A percentile compares a stretch with the other conserved stretches of the same genome.
Evolutionary conservation across 2,888 invertebrate genomes (phyloP).

Genomic region (Lycophotia porphyrea): DNA sequence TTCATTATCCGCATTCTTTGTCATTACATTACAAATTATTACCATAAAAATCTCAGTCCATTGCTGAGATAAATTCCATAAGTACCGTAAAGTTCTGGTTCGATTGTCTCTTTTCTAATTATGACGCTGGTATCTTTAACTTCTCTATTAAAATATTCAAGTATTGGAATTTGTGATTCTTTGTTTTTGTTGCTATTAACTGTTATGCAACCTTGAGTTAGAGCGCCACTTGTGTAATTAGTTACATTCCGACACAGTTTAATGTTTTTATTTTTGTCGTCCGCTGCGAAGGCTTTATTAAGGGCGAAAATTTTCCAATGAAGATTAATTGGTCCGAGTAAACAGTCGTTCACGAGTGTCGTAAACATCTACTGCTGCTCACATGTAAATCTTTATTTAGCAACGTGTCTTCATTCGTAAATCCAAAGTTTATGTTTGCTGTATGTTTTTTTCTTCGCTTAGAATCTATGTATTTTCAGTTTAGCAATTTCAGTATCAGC

Average conservation of each 20-base stretch:
- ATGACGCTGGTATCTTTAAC: conserved; percentile 8
- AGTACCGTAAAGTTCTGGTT: neutral
- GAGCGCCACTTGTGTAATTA: conserved; percentile 61
- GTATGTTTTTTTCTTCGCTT: conserved; percentile 21
- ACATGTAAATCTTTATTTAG: conserved; percentile 52
- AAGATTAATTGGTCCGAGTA: conserved; percentile 75
- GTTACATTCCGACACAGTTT: conserved; percentile 61
- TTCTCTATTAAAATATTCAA: conserved; percentile 22
- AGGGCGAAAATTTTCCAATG: conserved; percentile 75
- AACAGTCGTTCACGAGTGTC: conserved; percentile 60
- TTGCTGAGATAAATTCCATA: conserved; percentile 42
- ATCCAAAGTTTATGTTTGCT: conserved; percentile 22
- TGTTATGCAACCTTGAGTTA: conserved; percentile 55
- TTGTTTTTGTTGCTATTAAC: conserved; percentile 44
- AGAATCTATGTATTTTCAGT: conserved; percentile 21
- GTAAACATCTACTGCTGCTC: conserved; percentile 46
- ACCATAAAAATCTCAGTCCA: conserved; percentile 65
- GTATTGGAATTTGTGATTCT: conserved; percentile 41
- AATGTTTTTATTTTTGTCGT: conserved; percentile 72
- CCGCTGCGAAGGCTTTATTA: conserved; percentile 67
- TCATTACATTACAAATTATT: conserved; percentile 16
- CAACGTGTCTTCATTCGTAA: conserved; percentile 13
- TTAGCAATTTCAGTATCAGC: conserved; percentile 44
- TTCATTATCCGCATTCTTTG: conserved; percentile 75
- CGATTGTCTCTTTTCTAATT: conserved; percentile 15